Evolutionary conservation across 2,888 invertebrate species (phyloP).

Genomic region (Trissoscelio sp.): DNA sequence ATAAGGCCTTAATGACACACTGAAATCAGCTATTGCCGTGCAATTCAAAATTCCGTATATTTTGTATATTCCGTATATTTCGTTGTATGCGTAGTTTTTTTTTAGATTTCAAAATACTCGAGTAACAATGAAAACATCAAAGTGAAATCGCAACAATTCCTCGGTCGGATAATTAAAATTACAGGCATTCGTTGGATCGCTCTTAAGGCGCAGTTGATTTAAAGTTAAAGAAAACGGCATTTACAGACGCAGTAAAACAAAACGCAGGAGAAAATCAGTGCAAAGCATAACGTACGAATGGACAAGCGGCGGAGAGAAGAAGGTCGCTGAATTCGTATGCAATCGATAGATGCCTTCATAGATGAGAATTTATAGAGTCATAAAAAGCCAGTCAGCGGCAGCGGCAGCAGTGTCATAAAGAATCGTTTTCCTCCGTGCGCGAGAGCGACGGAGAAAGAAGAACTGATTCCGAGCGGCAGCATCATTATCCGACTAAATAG

Average conservation of each 20-base stretch:
- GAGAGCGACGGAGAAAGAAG: slow-evolving; percentile 65
- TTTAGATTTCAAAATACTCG: slow-evolving; percentile 19
- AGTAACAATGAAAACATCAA: slow-evolving; percentile 54
- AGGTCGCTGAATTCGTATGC: slow-evolving; percentile 66
- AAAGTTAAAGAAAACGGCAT: slow-evolving; percentile 57
- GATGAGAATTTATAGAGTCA: slow-evolving; percentile 79
- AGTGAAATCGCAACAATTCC: slow-evolving; percentile 51
- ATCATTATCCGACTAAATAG: slow-evolving; percentile 82
- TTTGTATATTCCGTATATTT: no score
- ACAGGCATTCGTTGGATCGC: slow-evolving; percentile 36
- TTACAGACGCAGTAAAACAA: slow-evolving; percentile 57
- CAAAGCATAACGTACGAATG: slow-evolving; percentile 27
- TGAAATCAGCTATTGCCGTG: slow-evolving; percentile 23
- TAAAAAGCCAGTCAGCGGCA: slow-evolving; percentile 73
- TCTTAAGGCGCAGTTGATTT: slow-evolving; percentile 56
- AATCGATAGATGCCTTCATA: slow-evolving; percentile 75
- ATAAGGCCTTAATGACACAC: slow-evolving; percentile 38
- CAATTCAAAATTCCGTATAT: slow-evolving; percentile 34
- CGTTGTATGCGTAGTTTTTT: no score
- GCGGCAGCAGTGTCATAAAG: slow-evolving; percentile 76
- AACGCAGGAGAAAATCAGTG: slow-evolving; percentile 66
- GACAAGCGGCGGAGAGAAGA: slow-evolving; percentile 40
- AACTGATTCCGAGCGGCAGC: slow-evolving; percentile 77
- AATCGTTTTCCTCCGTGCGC: slow-evolving; percentile 69
- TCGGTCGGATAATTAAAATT: slow-evolving; percentile 59